Conservation (phyloP, 2,888 invertebrate species). For the Apantesis nais region DNA sequence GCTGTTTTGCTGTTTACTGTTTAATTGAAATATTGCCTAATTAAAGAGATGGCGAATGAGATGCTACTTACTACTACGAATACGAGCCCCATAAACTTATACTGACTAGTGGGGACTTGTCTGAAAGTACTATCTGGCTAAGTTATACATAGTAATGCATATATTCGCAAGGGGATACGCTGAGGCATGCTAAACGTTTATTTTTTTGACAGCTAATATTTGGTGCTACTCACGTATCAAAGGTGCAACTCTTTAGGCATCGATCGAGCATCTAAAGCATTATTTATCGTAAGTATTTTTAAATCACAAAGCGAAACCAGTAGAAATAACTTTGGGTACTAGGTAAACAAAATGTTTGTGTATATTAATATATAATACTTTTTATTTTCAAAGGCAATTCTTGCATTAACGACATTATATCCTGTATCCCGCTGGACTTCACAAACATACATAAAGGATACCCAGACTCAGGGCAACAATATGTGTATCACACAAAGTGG, state of each 20-base stretch:
- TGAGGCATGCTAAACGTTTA: not conserved
- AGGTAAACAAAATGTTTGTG: not conserved
- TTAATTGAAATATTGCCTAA: not conserved
- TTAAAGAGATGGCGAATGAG: not conserved
- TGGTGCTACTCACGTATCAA: not conserved
- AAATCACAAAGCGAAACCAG: not conserved
- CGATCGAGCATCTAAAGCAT: not conserved
- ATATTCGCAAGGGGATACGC: too few relatives aligned
- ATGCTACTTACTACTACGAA: not conserved
- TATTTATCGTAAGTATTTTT: not conserved
- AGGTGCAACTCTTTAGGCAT: not conserved
- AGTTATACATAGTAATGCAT: not conserved
- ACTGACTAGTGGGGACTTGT: not conserved
- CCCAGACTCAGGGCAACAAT: too few relatives aligned
- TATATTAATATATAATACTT: too few relatives aligned
- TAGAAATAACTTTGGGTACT: not conserved
- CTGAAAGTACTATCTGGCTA: too few relatives aligned
- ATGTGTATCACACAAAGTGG: too few relatives aligned
- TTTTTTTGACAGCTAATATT: too few relatives aligned
- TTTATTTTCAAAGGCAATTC: too few relatives aligned
- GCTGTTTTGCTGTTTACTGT: not conserved
- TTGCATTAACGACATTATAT: too few relatives aligned
- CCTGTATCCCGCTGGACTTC: too few relatives aligned
- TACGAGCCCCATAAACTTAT: not conserved
- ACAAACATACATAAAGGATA: too few relatives aligned